Conservation (phyloP, 35 echinoderm and acorn worm genomes). For the Hemicentrotus pulcherrimus region DNA sequence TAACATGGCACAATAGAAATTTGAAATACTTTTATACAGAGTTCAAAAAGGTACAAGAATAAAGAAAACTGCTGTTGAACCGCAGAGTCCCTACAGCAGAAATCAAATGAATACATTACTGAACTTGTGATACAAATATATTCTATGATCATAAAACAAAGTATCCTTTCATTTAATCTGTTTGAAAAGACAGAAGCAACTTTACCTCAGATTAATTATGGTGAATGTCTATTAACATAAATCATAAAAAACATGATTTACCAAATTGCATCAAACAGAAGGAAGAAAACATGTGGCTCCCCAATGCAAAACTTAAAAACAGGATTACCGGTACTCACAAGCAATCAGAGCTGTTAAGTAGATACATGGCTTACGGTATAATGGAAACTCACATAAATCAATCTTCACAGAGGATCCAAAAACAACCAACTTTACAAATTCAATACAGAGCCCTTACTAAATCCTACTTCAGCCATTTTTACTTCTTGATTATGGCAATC, state of each 20-base stretch:
- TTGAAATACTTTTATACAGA: constrained; percentile 1
- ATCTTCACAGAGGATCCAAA: not conserved
- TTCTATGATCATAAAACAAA: not conserved
- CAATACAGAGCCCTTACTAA: no score
- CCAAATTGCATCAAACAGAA: not conserved
- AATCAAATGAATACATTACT: not conserved
- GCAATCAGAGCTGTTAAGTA: not conserved
- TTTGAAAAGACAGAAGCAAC: not conserved
- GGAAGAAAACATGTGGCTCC: not conserved
- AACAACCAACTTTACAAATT: not conserved
- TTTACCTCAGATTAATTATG: not conserved
- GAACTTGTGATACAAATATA: not conserved
- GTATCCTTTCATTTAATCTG: not conserved
- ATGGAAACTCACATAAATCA: not conserved
- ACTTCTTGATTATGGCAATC: no score
- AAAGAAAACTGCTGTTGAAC: not conserved
- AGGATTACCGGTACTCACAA: not conserved
- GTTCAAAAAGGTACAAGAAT: constrained; percentile 3
- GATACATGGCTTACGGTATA: not conserved
- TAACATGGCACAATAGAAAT: not conserved
- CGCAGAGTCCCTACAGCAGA: not conserved
- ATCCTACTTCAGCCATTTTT: no score
- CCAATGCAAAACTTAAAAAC: not conserved
- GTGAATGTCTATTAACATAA: not conserved
- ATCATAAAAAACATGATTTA: not conserved